Evolutionary conservation across 2,113 vertebrate genomes (phyloP).

Genomic region (Thalassoma bifasciatum): DNA sequence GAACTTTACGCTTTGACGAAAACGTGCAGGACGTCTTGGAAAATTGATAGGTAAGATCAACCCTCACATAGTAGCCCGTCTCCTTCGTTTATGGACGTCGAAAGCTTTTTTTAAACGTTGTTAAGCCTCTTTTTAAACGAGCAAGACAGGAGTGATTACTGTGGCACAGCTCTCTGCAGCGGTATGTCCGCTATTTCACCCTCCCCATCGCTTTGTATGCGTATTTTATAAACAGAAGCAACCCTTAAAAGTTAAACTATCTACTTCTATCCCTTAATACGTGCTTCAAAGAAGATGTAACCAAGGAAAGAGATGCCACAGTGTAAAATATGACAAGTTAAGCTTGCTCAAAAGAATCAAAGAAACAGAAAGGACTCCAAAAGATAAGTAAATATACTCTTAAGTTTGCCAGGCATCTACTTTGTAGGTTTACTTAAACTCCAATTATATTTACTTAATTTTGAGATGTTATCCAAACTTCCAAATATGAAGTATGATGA

Average conservation of each 20-base stretch:
- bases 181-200: slow-evolving; percentile 49
- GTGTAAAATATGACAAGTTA: too few species aligned
- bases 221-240: accelerated
- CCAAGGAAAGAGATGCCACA: too few species aligned
- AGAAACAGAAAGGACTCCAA: too few species aligned
- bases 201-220: neutral
- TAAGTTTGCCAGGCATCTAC: too few species aligned
- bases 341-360: too few species aligned
- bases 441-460: too few species aligned
- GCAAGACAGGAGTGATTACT: neutral
- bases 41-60: slow-evolving; percentile 49
- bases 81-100: accelerated
- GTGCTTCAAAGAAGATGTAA: too few species aligned
- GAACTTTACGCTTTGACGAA: slow-evolving; percentile 1
- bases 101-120: accelerated
- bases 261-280: too few species aligned
- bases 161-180: slow-evolving; percentile 29
- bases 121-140: slow-evolving; percentile 1
- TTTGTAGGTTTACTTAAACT: too few species aligned
- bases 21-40: neutral
- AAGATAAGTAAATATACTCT: too few species aligned
- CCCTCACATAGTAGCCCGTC: accelerated
- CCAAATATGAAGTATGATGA: too few species aligned
- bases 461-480: too few species aligned
- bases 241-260: accelerated